These are phyloP conservation scores for Dendrocincla tyrannina DNA, from an alignment of 2,797 vertebrate species.

Conservation along the genomic window DNA sequence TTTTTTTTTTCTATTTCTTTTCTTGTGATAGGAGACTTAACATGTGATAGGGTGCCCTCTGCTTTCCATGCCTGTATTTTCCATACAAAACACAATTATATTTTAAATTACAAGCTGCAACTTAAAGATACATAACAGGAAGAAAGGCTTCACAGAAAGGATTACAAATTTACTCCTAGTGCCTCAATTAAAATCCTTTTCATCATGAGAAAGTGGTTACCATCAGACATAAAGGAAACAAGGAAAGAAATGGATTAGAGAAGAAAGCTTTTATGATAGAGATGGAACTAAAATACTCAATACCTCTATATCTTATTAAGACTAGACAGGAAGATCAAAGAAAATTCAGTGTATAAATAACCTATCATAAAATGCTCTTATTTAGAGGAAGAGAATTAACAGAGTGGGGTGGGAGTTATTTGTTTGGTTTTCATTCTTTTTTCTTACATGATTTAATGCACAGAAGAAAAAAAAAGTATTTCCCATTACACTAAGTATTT, in stretches of 20 bases:
- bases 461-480: not conserved
- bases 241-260: conserved; percentile 6
- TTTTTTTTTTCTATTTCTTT: not conserved
- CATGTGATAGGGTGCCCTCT: conserved; percentile 79
- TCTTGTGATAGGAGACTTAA: conserved; percentile 69
- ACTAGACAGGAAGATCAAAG: conserved; percentile 61
- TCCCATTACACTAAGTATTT: not conserved
- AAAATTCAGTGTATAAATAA: conserved; percentile 36
- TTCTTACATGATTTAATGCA: conserved; percentile 15
- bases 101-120: conserved; percentile 75
- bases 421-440: conserved; percentile 48
- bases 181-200: conserved; percentile 81
- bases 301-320: conserved; percentile 22
- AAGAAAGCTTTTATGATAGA: conserved; percentile 58
- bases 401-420: not conserved
- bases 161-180: conserved; percentile 75
- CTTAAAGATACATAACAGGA: conserved; percentile 74
- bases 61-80: conserved; percentile 81
- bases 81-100: conserved; percentile 76
- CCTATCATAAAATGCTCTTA: conserved; percentile 2
- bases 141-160: conserved; percentile 72
- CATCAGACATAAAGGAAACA: conserved; percentile 18
- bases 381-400: conserved; percentile 27
- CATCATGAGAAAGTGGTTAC: conserved; percentile 48
- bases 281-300: conserved; percentile 47